These are phyloP conservation scores for Zaprionus lachaisei DNA, from an alignment of 1,140 invertebrate genomes.

Conservation along the genomic window DNA sequence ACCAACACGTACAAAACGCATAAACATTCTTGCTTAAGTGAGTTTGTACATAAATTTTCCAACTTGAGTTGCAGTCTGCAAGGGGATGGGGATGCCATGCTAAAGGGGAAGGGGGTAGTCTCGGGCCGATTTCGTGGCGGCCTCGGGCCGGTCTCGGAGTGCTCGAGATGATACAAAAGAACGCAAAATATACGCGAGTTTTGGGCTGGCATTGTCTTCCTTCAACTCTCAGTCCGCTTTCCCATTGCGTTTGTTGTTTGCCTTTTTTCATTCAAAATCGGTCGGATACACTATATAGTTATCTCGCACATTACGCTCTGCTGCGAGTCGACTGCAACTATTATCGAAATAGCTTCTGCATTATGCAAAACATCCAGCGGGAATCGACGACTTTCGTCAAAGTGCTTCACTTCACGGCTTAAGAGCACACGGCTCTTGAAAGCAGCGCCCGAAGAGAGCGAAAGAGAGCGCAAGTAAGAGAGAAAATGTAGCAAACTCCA, in stretches of 20 bases:
- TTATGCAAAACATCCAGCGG: conserved; percentile 42
- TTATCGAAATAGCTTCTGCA: conserved; percentile 32
- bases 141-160: background rate
- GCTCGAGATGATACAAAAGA: conserved; percentile 37
- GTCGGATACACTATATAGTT: background rate
- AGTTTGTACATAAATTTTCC: conserved; percentile 79
- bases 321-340: conserved; percentile 24
- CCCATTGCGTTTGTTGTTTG: background rate
- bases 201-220: conserved; percentile 10
- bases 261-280: background rate
- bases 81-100: background rate
- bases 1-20: conserved; percentile 80
- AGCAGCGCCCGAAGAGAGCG: conserved; percentile 17
- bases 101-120: background rate
- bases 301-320: background rate
- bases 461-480: conserved; percentile 4
- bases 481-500: conserved; percentile 19
- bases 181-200: conserved; percentile 52
- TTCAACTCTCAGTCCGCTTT: conserved; percentile 10
- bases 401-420: conserved; percentile 49
- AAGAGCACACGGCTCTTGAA: conserved; percentile 46
- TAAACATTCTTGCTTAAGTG: conserved; percentile 82
- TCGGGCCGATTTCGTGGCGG: background rate
- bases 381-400: conserved; percentile 15
- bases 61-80: conserved; percentile 70